These are phyloP conservation scores for Orchesella cincta DNA, from an alignment of 1,140 invertebrate species.

Conservation along the genomic window DNA sequence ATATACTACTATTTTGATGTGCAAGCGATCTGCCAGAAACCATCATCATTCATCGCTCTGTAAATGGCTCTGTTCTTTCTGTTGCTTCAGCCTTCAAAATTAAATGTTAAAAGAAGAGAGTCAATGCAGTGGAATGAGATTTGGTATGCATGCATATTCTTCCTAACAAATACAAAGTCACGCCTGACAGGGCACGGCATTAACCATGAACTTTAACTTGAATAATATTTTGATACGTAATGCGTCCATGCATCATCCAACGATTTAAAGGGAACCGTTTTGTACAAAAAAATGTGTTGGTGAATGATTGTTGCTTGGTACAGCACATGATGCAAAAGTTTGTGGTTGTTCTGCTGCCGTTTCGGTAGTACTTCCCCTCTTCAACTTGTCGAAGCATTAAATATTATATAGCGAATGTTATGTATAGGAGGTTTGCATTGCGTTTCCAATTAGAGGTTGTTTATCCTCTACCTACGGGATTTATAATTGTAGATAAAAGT, in stretches of 20 bases:
- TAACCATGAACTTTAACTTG: conserved; percentile 41
- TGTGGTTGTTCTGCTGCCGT: too few relatives aligned
- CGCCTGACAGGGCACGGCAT: conserved; percentile 33
- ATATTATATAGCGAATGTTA: too few relatives aligned
- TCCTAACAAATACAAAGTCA: conserved; percentile 28
- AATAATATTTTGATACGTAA: background rate
- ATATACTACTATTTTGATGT: background rate
- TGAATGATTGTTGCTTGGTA: too few relatives aligned
- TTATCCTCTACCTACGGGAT: too few relatives aligned
- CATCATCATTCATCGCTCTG: background rate
- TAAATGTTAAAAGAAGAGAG: background rate
- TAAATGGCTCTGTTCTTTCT: background rate
- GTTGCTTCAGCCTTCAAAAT: background rate
- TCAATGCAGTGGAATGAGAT: background rate
- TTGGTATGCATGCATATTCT: background rate
- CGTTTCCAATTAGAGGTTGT: too few relatives aligned
- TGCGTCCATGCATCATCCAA: background rate
- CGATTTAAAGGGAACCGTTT: too few relatives aligned
- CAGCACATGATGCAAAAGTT: too few relatives aligned
- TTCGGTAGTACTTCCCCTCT: too few relatives aligned
- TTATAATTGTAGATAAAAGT: too few relatives aligned
- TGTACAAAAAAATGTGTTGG: too few relatives aligned
- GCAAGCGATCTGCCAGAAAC: background rate
- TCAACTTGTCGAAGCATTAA: too few relatives aligned
- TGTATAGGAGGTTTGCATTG: too few relatives aligned